Evolutionary conservation across 2,797 vertebrate species (phyloP), one percentile per base, ranked within the genome.

Genomic region (Heliangelus exortis): DNA sequence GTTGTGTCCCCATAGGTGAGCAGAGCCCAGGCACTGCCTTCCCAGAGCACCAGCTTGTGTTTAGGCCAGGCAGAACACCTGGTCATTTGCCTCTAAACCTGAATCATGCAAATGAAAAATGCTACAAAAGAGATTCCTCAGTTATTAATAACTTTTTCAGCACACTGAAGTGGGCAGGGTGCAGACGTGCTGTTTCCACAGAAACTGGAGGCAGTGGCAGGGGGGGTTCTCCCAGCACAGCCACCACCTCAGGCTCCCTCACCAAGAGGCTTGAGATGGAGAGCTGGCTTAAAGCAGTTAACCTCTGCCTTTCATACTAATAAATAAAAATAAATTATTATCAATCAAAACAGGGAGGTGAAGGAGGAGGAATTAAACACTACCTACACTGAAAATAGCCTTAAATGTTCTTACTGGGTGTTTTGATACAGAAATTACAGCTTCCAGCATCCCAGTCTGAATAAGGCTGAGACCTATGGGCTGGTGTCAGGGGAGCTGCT

Each of bases 141-240:
- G 90, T 74, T 93, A 89, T 88, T 92, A 90, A 93, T 91, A 94
- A 91, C 89, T 88, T 12, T 26, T 85, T 87, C 47, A 78, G 83
- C 84, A 31, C 9, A 57, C 17, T 50, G 84, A 74, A 54, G 88
- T 48, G 69, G 89, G 57, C 94, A 76, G 72, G 0, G 55, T 47
- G 86, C 43, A 73, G 95, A 93, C 76, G 41, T 79, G 83, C 91
- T 92, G 96, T 96, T 96, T 68, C 95, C 96, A 97, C 94, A 97
- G 96, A 96, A 97, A 97, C 96, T 66, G 78, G 61, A 94, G 81
- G 47, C 50, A 7, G 36, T 18, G 79, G 33, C 51, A 63, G 47
- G 83, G 84, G 92, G 86, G 51, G 75, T 90, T 58, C 86, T 96
- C 90, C 83, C 7, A 12, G 76, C 41, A 3, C 59, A 43, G 68